Percentiles rank a stretch among this genome's conserved stretches.
phyloP scores from a whole-genome alignment of 2,888 invertebrate genomes.

The Actias luna region DNA sequence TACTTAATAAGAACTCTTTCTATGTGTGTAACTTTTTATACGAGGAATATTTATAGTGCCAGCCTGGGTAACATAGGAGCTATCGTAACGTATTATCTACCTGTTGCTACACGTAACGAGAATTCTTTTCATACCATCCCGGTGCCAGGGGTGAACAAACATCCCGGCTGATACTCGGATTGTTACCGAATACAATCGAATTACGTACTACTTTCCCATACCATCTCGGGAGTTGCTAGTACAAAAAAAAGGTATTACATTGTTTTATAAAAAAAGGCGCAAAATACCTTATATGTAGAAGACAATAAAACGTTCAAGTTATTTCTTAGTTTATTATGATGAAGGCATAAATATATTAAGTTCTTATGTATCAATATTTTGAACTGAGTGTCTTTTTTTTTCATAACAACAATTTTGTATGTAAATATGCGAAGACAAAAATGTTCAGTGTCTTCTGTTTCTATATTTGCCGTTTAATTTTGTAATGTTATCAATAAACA shows the following conservation, averaged over 20 bases:
- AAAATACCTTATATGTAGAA: background rate
- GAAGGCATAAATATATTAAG: no score
- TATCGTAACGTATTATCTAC: slow-evolving; percentile 27
- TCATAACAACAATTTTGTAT: no score
- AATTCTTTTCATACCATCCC: slow-evolving; percentile 50
- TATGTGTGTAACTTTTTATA: background rate
- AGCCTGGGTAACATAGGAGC: background rate
- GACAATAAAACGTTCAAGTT: background rate
- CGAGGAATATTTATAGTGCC: background rate
- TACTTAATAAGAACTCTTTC: background rate
- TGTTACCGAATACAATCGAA: slow-evolving; percentile 77
- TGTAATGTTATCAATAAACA: no score
- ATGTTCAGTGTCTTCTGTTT: no score
- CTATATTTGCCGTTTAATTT: no score
- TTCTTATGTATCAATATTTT: background rate
- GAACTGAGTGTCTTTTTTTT: background rate
- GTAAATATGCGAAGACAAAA: no score
- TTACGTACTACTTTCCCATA: slow-evolving; percentile 65
- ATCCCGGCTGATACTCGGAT: slow-evolving; percentile 61
- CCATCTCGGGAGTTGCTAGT: slow-evolving; percentile 26
- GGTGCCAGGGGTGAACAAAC: slow-evolving; percentile 48
- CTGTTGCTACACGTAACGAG: slow-evolving; percentile 60
- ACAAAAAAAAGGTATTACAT: background rate
- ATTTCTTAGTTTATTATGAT: no score
- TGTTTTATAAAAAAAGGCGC: background rate